Evolutionary conservation across 2,888 invertebrate genomes (phyloP), one percentile per base, ranked within the genome.

Genomic region (Gymnosoma rotundatum): DNA sequence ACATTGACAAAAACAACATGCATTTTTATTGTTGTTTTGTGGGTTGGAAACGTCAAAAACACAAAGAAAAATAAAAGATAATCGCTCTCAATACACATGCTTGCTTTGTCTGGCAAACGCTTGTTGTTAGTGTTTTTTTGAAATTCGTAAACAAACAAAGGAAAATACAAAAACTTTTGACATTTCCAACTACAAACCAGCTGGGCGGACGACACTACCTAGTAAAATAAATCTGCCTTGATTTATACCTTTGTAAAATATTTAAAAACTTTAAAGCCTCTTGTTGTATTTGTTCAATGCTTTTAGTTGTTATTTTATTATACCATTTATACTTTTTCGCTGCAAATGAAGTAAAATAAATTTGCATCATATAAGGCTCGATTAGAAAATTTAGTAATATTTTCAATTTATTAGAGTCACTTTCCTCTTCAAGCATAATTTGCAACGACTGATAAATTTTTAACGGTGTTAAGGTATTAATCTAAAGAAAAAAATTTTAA

Each of bases 181-280:
- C n/a, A n/a, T n/a, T n/a, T n/a, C n/a, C n/a, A n/a, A n/a, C n/a
- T n/a, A n/a, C n/a, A n/a, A n/a, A n/a, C n/a, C n/a, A n/a, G n/a
- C n/a, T n/a, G n/a, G n/a, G n/a, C n/a, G n/a, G n/a, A n/a, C n/a
- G n/a, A n/a, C n/a, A n/a, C n/a, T n/a, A n/a, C n/a, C n/a, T n/a
- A n/a, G n/a, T n/a, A n/a, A n/a, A n/a, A n/a, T n/a, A n/a, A n/a
- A n/a, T n/a, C n/a, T n/a, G n/a, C n/a, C n/a, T n/a, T n/a, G n/a
- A n/a, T n/a, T n/a, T n/a, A 32, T 56, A 87, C 87, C 83, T 78
- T 75, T 87, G 87, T 20, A 87, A 73, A 8, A 78, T 14, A 36
- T 81, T 42, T 52, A 87, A 78, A 70, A 87, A 87, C 16, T 83
- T 66, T n/a, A 87, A 25, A 0, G 74, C 60, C 32, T 69, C 78